Conservation (phyloP, 2,888 invertebrate genomes). For the Luperina nickerlii region DNA sequence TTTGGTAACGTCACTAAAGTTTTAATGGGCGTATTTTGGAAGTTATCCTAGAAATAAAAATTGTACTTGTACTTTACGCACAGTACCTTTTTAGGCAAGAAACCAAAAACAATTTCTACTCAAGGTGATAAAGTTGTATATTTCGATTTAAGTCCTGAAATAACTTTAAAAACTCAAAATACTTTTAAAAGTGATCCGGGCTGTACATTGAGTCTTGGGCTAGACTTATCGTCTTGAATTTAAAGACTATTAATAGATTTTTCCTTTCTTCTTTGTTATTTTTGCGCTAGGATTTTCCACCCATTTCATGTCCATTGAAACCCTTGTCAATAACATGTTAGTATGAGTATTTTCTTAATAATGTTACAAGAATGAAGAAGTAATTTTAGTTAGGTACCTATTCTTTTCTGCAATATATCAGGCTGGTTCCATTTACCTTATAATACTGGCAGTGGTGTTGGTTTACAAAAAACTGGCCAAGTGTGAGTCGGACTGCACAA, state of each 20-base stretch:
- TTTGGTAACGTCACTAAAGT: constrained; percentile 69
- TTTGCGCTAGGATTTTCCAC: constrained; percentile 13
- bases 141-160: constrained; percentile 19
- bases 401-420: not conserved
- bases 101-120: constrained; percentile 32
- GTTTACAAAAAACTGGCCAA: no score
- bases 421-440: not conserved
- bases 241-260: not conserved
- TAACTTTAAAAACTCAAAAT: constrained; percentile 15
- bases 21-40: constrained; percentile 69
- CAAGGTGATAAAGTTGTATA: constrained; percentile 38
- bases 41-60: constrained; percentile 57
- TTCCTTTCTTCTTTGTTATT: constrained; percentile 4
- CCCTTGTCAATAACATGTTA: constrained; percentile 36
- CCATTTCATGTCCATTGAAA: constrained; percentile 12
- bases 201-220: not conserved
- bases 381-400: not conserved
- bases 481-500: no score
- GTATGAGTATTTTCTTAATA: constrained; percentile 21
- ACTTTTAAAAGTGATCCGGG: constrained; percentile 10
- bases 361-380: not conserved
- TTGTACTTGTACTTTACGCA: constrained; percentile 44
- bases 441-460: not conserved
- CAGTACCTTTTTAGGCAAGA: constrained; percentile 21
- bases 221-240: constrained; percentile 19